Conservation (phyloP, 2,113 vertebrate genomes). For the Embiotoca jacksoni region DNA sequence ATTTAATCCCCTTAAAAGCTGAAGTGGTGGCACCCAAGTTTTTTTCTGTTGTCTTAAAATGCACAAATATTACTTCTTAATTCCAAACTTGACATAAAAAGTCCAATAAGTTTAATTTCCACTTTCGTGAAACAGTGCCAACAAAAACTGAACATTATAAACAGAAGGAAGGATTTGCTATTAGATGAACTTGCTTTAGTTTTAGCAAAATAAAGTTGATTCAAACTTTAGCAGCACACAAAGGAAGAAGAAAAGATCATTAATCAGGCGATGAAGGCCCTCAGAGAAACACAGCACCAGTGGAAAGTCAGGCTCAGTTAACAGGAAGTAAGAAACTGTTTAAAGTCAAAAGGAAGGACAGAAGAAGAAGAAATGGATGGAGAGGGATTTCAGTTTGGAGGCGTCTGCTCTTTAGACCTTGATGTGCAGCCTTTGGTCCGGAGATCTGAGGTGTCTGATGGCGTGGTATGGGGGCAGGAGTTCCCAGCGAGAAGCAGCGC, state of each 20-base stretch:
- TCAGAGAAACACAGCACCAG: not conserved
- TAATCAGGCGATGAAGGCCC: not conserved
- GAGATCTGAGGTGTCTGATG: constrained; percentile 36
- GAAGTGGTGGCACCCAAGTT: too few species aligned
- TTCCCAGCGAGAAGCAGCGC: not conserved
- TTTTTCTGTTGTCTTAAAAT: too few species aligned
- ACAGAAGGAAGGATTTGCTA: too few species aligned
- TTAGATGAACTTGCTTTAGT: too few species aligned
- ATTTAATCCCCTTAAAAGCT: too few species aligned
- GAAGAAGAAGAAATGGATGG: not conserved
- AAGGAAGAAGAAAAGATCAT: not conserved
- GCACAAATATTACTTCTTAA: too few species aligned
- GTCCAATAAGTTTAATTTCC: too few species aligned
- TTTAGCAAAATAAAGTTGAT: too few species aligned
- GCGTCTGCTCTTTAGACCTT: not conserved
- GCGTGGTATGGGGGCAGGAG: constrained; percentile 3
- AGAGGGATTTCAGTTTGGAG: not conserved
- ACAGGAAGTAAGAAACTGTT: not conserved
- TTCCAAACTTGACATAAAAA: too few species aligned
- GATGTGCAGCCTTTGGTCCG: constrained; percentile 17
- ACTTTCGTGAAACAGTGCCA: too few species aligned
- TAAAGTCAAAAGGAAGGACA: not conserved
- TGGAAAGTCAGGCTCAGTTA: not conserved
- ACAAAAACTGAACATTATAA: too few species aligned
- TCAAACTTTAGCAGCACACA: too few species aligned